Conservation (phyloP, 2,113 vertebrate species). For the Nesospiza acunhae region DNA sequence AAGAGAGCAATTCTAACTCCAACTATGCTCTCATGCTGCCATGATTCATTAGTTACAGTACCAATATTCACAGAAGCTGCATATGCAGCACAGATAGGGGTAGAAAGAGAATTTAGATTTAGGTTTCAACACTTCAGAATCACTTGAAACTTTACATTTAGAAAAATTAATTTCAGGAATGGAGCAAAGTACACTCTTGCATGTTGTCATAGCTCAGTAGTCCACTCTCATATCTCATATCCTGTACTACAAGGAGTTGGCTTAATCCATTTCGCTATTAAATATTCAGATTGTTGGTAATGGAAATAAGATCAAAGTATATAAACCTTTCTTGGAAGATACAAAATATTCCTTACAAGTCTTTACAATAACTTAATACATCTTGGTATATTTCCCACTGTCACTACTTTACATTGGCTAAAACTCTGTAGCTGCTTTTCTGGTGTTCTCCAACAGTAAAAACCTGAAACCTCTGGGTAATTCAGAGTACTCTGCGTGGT, state of each 20-base stretch:
- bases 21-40: neutral
- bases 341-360: neutral
- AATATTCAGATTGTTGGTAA: neutral
- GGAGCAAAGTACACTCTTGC: neutral
- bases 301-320: neutral
- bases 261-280: neutral
- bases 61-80: neutral
- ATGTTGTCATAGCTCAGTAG: neutral
- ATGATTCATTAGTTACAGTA: neutral
- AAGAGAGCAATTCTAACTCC: neutral
- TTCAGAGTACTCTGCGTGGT: neutral
- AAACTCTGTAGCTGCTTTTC: neutral
- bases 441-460: neutral
- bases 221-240: neutral
- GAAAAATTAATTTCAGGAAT: neutral
- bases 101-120: neutral
- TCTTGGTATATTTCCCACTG: neutral
- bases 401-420: neutral
- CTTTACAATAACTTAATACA: neutral
- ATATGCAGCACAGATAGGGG: neutral
- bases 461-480: neutral
- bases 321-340: neutral
- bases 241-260: neutral
- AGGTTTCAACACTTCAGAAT: neutral
- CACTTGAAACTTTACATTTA: neutral